Percentiles rank a stretch among this genome's conserved stretches.
Evolutionary conservation across 1,140 invertebrate species (phyloP).

Genomic region (Muscidifurax raptorellus): DNA sequence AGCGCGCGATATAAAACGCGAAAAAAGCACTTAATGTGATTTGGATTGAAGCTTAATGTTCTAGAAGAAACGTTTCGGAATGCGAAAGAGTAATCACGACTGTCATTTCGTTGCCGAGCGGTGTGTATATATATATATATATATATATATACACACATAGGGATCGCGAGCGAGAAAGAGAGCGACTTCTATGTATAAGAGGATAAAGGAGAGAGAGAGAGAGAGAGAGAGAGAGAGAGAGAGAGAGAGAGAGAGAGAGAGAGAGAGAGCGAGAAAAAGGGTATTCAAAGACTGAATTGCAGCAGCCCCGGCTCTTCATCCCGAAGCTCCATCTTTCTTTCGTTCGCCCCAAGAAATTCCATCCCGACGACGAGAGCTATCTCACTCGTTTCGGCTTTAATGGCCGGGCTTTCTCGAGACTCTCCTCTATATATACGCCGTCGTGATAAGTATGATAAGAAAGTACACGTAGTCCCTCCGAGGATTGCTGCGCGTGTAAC

Average conservation of each 20-base stretch:
- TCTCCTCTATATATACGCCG: neutral
- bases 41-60: conserved; percentile 54
- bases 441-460: conserved; percentile 48
- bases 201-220: conserved; percentile 27
- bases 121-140: too few relatives aligned
- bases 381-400: conserved; percentile 50
- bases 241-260: conserved; percentile 36
- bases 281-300: conserved; percentile 61
- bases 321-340: conserved; percentile 22
- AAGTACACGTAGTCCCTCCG: conserved; percentile 1
- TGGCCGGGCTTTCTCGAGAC: conserved; percentile 26
- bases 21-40: conserved; percentile 35
- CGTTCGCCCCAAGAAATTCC: conserved; percentile 53
- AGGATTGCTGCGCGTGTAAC: neutral
- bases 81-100: conserved; percentile 59
- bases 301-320: conserved; percentile 50
- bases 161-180: conserved; percentile 31
- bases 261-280: conserved; percentile 49
- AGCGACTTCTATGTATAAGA: conserved; percentile 31
- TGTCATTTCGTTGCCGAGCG: conserved; percentile 53
- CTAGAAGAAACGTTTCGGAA: conserved; percentile 57
- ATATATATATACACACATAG: too few relatives aligned
- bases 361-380: conserved; percentile 50
- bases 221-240: conserved; percentile 39
- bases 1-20: conserved; percentile 2